Percentiles rank a stretch among this genome's conserved stretches.
Evolutionary conservation across 2,113 vertebrate species (phyloP).

Genomic region (Ptychochromis oligacanthus): DNA sequence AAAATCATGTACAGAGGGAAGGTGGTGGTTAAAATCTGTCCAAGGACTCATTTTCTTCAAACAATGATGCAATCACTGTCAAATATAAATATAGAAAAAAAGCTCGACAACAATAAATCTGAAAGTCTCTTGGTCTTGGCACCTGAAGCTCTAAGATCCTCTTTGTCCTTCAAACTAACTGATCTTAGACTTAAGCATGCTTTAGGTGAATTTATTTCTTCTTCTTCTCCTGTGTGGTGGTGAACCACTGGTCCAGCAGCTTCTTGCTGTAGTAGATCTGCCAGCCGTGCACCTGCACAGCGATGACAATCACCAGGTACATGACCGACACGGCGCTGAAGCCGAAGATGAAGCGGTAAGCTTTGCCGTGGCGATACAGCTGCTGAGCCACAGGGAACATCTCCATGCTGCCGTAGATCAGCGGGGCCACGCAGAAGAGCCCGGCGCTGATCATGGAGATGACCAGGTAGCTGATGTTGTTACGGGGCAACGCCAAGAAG

Average conservation of each 20-base stretch:
- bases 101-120: background rate
- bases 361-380: conserved; percentile 93
- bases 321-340: conserved; percentile 91
- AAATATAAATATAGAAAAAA: conserved; percentile 56
- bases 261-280: conserved; percentile 99
- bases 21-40: conserved; percentile 1
- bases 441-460: conserved; percentile 96
- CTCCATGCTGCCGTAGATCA: conserved; percentile 96
- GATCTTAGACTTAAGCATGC: background rate
- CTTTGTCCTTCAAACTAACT: background rate
- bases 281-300: conserved; percentile 94
- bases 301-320: conserved; percentile 91
- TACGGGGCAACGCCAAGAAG: conserved; percentile 91
- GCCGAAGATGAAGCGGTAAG: conserved; percentile 94
- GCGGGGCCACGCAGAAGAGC: conserved; percentile 91
- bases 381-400: conserved; percentile 98
- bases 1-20: conserved; percentile 1
- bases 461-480: conserved; percentile 98
- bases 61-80: background rate
- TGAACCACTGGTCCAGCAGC: conserved; percentile 96
- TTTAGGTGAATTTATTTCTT: conserved; percentile 82
- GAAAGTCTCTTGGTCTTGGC: conserved; percentile 14
- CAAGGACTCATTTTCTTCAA: background rate
- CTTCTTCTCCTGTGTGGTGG: conserved; percentile 95
- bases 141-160: background rate